phyloP scores from a whole-genome alignment of 1,140 invertebrate genomes.

The Camponotus floridanus region DNA sequence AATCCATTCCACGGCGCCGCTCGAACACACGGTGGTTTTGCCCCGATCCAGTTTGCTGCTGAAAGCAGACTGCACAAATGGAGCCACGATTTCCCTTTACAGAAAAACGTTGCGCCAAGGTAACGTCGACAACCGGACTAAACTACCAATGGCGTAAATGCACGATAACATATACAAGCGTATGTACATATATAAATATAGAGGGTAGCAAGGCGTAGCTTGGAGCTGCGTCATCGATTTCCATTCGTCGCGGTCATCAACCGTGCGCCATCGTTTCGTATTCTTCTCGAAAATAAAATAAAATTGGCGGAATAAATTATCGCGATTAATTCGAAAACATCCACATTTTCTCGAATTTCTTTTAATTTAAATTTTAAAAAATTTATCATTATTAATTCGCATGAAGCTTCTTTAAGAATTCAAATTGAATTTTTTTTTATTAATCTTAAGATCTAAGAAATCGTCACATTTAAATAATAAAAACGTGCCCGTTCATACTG shows the following conservation, averaged over 20 bases:
- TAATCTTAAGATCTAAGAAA: neutral
- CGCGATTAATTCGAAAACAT: neutral
- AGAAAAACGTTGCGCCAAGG: slow-evolving; percentile 18
- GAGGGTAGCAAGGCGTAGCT: neutral
- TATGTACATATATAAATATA: neutral
- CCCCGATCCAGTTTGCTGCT: slow-evolving; percentile 20
- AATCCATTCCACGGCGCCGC: slow-evolving; percentile 28
- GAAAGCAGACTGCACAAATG: slow-evolving; percentile 20
- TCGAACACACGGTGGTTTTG: slow-evolving; percentile 8
- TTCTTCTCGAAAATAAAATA: neutral
- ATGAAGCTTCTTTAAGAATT: neutral
- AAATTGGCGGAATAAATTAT: neutral
- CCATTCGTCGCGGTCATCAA: slow-evolving; percentile 11
- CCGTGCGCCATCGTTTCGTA: slow-evolving; percentile 1
- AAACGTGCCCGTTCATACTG: neutral
- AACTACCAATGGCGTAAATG: slow-evolving; percentile 1
- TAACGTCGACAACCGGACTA: neutral
- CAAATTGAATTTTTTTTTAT: slow-evolving; percentile 8
- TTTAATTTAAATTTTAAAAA: too few species aligned
- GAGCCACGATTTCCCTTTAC: neutral
- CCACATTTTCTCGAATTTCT: neutral
- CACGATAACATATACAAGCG: neutral
- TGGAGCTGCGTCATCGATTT: neutral
- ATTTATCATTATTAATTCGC: too few species aligned
- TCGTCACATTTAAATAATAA: neutral